Conservation (phyloP, 2,888 invertebrate species). For the Drosophila merina region DNA sequence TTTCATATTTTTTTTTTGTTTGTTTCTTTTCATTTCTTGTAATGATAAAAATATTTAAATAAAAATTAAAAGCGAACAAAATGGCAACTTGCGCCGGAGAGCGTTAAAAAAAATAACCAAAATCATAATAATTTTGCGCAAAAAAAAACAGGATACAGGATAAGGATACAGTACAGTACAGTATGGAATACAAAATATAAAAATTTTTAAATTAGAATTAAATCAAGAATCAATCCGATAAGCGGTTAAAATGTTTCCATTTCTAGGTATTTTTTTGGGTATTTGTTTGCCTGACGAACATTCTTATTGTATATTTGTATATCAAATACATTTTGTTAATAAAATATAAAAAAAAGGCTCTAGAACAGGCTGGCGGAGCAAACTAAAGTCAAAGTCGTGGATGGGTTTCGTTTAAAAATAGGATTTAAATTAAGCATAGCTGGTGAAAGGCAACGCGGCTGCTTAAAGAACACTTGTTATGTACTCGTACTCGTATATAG, state of each 20-base stretch:
- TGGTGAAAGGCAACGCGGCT: constrained; percentile 73
- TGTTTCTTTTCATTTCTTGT: constrained; percentile 28
- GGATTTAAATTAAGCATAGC: constrained; percentile 49
- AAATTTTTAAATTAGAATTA: constrained; percentile 1
- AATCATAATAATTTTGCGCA: constrained; percentile 20
- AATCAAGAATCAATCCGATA: constrained; percentile 8
- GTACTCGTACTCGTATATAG: constrained; percentile 29
- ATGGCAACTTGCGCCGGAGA: constrained; percentile 68
- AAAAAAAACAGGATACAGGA: constrained; percentile 11
- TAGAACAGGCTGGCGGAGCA: constrained; percentile 14
- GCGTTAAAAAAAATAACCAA: constrained; percentile 41
- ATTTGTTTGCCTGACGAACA: constrained; percentile 3
- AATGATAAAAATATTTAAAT: constrained; percentile 64
- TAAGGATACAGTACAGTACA: background rate
- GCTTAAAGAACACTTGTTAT: constrained; percentile 61
- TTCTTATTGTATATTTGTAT: constrained; percentile 28
- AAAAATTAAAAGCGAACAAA: constrained; percentile 70
- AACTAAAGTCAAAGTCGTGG: constrained; percentile 28
- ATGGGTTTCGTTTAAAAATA: constrained; percentile 33
- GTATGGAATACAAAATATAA: background rate
- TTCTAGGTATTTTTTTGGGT: constrained; percentile 19
- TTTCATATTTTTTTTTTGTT: constrained; percentile 33
- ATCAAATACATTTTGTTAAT: constrained; percentile 59
- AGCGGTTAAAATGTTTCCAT: constrained; percentile 19
- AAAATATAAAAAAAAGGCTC: constrained; percentile 33